Conservation (phyloP, 2,797 vertebrate genomes). For the Pteronotus mesoamericanus region DNA sequence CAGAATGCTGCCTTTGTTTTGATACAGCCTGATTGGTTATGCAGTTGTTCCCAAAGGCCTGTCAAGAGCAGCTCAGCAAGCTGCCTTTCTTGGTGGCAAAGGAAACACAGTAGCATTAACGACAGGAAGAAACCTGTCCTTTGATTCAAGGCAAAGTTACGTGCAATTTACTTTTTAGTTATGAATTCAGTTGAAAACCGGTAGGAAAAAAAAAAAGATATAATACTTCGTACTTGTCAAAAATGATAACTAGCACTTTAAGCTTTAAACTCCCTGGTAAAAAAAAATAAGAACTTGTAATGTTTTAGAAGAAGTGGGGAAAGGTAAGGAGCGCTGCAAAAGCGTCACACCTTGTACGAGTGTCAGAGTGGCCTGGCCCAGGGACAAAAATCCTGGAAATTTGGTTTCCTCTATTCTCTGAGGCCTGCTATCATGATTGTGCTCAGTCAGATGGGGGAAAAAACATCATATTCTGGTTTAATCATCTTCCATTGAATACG, state of each 20-base stretch:
- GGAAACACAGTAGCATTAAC: constrained; percentile 28
- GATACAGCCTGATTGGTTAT: background rate
- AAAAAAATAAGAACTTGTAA: constrained; percentile 58
- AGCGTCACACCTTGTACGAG: background rate
- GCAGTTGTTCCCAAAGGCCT: background rate
- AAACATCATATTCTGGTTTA: constrained; percentile 5
- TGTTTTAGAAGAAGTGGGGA: background rate
- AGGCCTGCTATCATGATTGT: background rate
- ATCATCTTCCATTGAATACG: constrained; percentile 25
- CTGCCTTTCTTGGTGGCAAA: background rate
- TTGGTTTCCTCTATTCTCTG: background rate
- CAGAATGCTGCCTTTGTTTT: background rate
- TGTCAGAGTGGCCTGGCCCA: constrained; percentile 36
- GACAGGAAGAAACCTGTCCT: background rate
- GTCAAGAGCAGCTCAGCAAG: background rate
- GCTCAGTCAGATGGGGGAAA: background rate
- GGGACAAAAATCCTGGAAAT: constrained; percentile 44
- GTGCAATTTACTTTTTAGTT: constrained; percentile 6
- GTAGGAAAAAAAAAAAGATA: background rate
- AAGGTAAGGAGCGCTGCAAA: constrained; percentile 21
- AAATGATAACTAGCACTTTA: constrained; percentile 37
- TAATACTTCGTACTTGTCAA: background rate
- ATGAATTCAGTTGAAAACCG: background rate
- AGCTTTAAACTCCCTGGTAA: constrained; percentile 58
- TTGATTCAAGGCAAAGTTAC: constrained; percentile 33